Evolutionary conservation across 1,140 invertebrate genomes (phyloP), one percentile per base, ranked within the genome.

Genomic region (Anastrepha obliqua): DNA sequence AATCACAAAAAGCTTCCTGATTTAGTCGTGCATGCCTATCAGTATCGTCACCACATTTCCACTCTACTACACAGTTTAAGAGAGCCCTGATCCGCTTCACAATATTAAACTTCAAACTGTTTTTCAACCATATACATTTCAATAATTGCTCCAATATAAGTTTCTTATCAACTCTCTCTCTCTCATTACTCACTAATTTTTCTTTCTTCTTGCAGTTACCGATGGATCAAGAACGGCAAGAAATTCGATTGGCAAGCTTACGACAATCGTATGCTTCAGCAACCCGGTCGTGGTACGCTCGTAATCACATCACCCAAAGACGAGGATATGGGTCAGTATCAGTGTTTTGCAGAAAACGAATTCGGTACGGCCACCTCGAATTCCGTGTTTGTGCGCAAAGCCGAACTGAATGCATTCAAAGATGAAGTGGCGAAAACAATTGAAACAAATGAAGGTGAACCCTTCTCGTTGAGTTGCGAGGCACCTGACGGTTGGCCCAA

Each of bases 191-290:
- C 8, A 0, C 44, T n/a, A 5, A 8, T 4, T n/a, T 74, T n/a
- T 51, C 0, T 0, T 51, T 74, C 17, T 70, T 9, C 58, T 94
- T 93, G 86, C 94, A 99, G 98, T 89, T 99, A 99, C 94, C 94
- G 95, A 90, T 99, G 99, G 99, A 96, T 97, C 86, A 99, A 99
- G 94, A 99, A 99, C 94, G 98, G 98, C 85, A 97, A 98, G 89
- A 94, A 96, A 15, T 99, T 97, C 93, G 95, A 98, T 89, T 98
- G 97, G 95, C 96, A 97, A 91, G 96, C 97, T 1, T 99, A 99
- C 92, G 97, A 98, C 91, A 97, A 98, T 89, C 96, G 98, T 89
- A 99, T 99, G 92, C 97, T 97, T 2, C 97, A 98, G 92, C 98
- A 99, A 90, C 96, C 97, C 0, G 97, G 98, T 2, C 94, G 97